Percentiles rank a stretch among this genome's conserved stretches.
Evolutionary conservation across 2,888 invertebrate genomes (phyloP).

Genomic region (Tenthredo scrophulariae): DNA sequence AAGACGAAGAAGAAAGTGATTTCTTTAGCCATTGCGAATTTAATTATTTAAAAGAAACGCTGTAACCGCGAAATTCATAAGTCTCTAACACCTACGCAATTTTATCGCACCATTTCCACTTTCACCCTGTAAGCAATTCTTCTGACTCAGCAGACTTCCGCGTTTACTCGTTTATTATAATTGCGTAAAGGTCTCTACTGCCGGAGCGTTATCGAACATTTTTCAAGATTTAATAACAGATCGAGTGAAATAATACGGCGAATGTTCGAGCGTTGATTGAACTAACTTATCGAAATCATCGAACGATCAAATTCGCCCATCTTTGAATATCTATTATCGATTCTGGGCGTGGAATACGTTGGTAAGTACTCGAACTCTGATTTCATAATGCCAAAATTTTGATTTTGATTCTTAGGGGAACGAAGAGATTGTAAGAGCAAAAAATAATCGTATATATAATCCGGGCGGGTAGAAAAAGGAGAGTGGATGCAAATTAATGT

Average conservation of each 20-base stretch:
- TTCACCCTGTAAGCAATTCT: slow-evolving; percentile 16
- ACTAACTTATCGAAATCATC: not conserved
- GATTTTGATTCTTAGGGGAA: not conserved
- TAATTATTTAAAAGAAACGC: slow-evolving; percentile 20
- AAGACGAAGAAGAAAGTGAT: not conserved
- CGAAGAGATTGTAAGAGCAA: not conserved
- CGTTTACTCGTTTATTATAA: slow-evolving; percentile 9
- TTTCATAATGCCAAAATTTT: not conserved
- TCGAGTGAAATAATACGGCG: not conserved
- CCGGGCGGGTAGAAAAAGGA: not conserved
- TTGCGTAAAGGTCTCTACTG: not conserved
- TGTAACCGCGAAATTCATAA: not conserved
- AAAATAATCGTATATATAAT: not conserved
- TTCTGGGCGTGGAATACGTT: not conserved
- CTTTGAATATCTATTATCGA: not conserved
- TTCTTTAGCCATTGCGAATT: not conserved
- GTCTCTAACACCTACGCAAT: not conserved
- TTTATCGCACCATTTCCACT: not conserved
- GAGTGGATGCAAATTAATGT: slow-evolving; percentile 3
- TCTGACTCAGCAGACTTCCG: slow-evolving; percentile 13
- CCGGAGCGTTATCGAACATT: not conserved
- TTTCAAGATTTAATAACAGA: not conserved
- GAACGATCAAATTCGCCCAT: not conserved
- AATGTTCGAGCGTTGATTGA: not conserved
- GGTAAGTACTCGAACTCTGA: not conserved